phyloP scores from a whole-genome alignment of 2,888 invertebrate genomes.

The Petrophora chlorosata region DNA sequence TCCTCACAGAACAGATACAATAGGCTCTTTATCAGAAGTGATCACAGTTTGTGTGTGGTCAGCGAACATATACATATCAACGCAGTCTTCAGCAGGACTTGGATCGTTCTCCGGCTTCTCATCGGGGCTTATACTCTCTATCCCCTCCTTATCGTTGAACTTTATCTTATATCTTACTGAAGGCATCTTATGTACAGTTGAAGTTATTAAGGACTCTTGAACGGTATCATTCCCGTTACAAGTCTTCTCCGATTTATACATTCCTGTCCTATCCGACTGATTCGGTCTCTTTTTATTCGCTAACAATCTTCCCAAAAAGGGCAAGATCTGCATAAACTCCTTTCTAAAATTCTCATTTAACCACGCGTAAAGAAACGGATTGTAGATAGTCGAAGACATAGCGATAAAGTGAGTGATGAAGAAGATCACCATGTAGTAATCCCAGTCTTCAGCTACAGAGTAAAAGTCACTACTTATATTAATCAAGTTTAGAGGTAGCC shows the following conservation, averaged over 20 bases:
- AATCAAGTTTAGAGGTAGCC: slow-evolving; percentile 92
- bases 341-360: slow-evolving; percentile 98
- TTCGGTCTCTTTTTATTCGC: slow-evolving; percentile 72
- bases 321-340: slow-evolving; percentile 92
- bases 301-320: slow-evolving; percentile 83
- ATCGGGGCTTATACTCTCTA: slow-evolving; percentile 73
- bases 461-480: slow-evolving; percentile 90
- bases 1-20: slow-evolving; percentile 74
- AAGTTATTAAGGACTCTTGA: slow-evolving; percentile 74
- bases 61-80: slow-evolving; percentile 79
- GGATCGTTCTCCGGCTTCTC: slow-evolving; percentile 72
- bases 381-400: slow-evolving; percentile 98
- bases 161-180: slow-evolving; percentile 76
- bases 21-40: slow-evolving; percentile 74
- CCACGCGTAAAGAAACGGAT: slow-evolving; percentile 98
- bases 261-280: slow-evolving; percentile 74
- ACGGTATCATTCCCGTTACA: slow-evolving; percentile 79
- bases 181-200: slow-evolving; percentile 72
- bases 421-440: slow-evolving; percentile 90
- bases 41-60: slow-evolving; percentile 64
- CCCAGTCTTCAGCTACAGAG: slow-evolving; percentile 85
- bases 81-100: slow-evolving; percentile 75
- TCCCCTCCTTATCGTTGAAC: slow-evolving; percentile 65
- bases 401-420: slow-evolving; percentile 95
- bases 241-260: slow-evolving; percentile 75